Conservation (phyloP, 2,888 invertebrate species). For the Branchinecta sandiegonensis region DNA sequence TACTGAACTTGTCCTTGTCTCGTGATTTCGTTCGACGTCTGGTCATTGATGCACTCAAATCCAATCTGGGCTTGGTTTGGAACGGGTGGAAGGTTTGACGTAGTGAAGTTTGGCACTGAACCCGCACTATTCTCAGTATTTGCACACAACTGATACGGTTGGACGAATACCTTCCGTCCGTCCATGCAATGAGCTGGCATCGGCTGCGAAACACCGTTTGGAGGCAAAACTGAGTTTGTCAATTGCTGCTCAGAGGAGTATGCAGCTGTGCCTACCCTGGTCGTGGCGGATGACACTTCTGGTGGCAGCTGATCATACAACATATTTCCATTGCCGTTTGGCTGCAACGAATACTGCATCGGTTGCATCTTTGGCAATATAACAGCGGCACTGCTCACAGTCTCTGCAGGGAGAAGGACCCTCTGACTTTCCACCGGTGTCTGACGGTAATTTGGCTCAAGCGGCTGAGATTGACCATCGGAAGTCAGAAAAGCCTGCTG, state of each 20-base stretch:
- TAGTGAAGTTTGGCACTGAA: too few relatives aligned
- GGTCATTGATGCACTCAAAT: too few relatives aligned
- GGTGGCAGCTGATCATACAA: conserved; percentile 17
- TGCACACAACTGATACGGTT: too few relatives aligned
- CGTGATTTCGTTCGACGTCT: too few relatives aligned
- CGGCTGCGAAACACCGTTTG: too few relatives aligned
- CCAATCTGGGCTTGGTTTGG: too few relatives aligned
- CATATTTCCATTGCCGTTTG: background rate
- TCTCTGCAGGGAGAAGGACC: conserved; percentile 15
- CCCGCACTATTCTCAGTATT: too few relatives aligned
- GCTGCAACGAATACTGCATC: conserved; percentile 19
- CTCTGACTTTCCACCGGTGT: background rate
- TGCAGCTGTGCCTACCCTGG: background rate
- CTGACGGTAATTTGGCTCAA: background rate
- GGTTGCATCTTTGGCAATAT: conserved; percentile 6
- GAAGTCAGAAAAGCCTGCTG: conserved; percentile 17
- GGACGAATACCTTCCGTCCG: too few relatives aligned
- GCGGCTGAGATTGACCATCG: conserved; percentile 13
- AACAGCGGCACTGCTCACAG: background rate
- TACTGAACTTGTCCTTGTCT: too few relatives aligned
- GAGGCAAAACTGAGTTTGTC: too few relatives aligned
- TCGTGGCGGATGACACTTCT: conserved; percentile 6
- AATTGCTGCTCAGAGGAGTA: background rate
- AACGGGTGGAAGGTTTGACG: too few relatives aligned
- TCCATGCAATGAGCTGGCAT: too few relatives aligned